These are phyloP conservation scores for Aspidiotus destructor DNA, from an alignment of 2,888 invertebrate genomes.

Conservation along the genomic window DNA sequence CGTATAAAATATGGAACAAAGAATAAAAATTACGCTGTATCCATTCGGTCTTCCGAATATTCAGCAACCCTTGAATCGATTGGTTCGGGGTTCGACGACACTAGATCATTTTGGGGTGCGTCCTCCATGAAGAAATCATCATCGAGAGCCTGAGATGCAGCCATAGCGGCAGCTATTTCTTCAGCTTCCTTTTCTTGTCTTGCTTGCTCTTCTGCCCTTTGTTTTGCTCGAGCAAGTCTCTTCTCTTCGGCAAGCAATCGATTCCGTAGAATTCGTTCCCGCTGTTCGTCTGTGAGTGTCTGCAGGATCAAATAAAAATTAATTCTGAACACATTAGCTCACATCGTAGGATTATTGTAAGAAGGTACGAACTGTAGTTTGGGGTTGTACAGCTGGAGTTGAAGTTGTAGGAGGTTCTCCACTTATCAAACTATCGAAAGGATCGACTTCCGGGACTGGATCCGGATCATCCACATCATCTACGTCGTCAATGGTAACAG, in stretches of 20 bases:
- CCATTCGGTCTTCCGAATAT: no score
- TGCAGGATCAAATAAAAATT: slow-evolving; percentile 17
- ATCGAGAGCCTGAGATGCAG: no score
- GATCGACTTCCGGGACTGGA: slow-evolving; percentile 33
- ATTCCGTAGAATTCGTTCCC: slow-evolving; percentile 59
- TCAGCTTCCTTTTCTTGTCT: neutral
- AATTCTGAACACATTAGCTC: neutral
- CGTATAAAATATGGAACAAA: no score
- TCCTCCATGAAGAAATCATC: no score
- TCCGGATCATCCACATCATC: slow-evolving; percentile 40
- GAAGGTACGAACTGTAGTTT: no score
- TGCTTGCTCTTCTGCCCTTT: slow-evolving; percentile 38
- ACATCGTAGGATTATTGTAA: neutral
- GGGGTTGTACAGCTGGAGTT: neutral
- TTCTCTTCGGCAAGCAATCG: slow-evolving; percentile 55
- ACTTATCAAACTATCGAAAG: slow-evolving; percentile 35
- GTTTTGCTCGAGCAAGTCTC: slow-evolving; percentile 48
- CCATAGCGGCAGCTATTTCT: no score
- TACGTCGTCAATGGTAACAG: slow-evolving; percentile 46
- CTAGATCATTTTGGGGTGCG: no score
- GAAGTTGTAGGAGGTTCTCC: neutral
- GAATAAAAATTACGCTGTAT: no score
- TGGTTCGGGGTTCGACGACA: no score
- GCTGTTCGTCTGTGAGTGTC: slow-evolving; percentile 51
- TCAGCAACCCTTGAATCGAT: no score